A percentile compares a stretch with the other conserved stretches of the same genome.
phyloP scores from a whole-genome alignment of 2,113 vertebrate species.

The Odocoileus hemionus region DNA sequence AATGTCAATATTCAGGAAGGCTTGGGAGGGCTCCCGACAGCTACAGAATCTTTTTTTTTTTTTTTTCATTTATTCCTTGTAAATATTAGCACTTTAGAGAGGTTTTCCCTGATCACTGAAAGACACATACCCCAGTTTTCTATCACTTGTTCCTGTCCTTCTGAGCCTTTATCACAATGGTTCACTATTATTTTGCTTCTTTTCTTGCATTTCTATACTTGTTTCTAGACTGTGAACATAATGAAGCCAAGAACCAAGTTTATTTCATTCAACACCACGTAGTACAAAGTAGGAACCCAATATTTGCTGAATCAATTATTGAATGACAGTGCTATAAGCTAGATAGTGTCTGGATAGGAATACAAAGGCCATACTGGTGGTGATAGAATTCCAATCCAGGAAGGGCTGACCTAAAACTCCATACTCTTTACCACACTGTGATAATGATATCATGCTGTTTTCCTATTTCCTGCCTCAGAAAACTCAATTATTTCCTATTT shows the following conservation, averaged over 20 bases:
- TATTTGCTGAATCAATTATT: neutral
- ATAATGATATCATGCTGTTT: neutral
- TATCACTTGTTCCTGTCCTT: neutral
- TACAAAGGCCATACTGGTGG: neutral
- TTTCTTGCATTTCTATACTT: neutral
- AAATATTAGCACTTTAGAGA: neutral
- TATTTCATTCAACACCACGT: neutral
- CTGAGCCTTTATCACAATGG: neutral
- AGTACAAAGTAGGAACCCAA: neutral
- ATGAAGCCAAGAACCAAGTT: neutral
- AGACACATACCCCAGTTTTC: neutral
- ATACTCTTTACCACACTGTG: neutral
- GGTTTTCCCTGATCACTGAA: neutral
- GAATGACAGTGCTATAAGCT: neutral
- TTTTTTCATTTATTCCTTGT: neutral
- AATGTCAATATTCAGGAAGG: neutral
- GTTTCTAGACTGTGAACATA: neutral
- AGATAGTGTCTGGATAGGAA: neutral
- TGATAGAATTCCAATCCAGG: neutral
- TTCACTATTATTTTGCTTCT: neutral
- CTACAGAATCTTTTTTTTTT: neutral
- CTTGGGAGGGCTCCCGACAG: neutral
- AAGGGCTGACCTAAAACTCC: neutral
- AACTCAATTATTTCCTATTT: slow-evolving; percentile 42
- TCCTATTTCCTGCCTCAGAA: slow-evolving; percentile 51